A percentile compares a stretch with the other conserved stretches of the same genome.
Conservation (phyloP, 2,888 invertebrate species). For the Agrotis ipsilon region DNA sequence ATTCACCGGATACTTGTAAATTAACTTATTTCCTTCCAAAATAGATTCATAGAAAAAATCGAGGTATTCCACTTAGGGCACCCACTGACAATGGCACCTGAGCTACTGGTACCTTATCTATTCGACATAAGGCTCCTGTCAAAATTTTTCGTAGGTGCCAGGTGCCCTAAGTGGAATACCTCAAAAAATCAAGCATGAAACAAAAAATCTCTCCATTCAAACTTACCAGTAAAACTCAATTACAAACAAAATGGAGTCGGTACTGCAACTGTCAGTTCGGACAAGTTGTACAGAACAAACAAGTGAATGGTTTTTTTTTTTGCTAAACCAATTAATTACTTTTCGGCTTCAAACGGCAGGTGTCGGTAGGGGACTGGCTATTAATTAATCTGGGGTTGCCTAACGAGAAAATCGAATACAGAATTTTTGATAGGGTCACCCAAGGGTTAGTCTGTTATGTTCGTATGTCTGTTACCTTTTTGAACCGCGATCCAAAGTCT, state of each 20-base stretch:
- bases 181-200: constrained; percentile 3
- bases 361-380: constrained; percentile 29
- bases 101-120: too few species aligned
- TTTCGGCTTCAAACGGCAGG: constrained; percentile 50
- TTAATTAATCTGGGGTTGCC: constrained; percentile 49
- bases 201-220: background rate
- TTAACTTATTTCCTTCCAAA: too few species aligned
- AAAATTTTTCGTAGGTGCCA: too few species aligned
- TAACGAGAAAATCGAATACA: constrained; percentile 13
- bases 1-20: background rate
- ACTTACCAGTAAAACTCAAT: background rate
- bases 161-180: too few species aligned
- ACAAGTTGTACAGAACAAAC: constrained; percentile 24
- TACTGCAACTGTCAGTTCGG: constrained; percentile 27
- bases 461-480: too few species aligned
- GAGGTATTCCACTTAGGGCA: too few species aligned
- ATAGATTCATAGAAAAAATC: background rate
- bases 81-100: too few species aligned
- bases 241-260: constrained; percentile 18
- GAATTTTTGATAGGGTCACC: constrained; percentile 17
- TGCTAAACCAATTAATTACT: constrained; percentile 44
- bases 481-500: too few species aligned
- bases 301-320: constrained; percentile 20
- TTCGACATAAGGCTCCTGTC: too few species aligned
- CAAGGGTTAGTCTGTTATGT: too few species aligned